A percentile compares a stretch with the other conserved stretches of the same genome.
These are phyloP conservation scores for Tenthredo distinguenda DNA, from an alignment of 2,888 invertebrate genomes.

Conservation along the genomic window DNA sequence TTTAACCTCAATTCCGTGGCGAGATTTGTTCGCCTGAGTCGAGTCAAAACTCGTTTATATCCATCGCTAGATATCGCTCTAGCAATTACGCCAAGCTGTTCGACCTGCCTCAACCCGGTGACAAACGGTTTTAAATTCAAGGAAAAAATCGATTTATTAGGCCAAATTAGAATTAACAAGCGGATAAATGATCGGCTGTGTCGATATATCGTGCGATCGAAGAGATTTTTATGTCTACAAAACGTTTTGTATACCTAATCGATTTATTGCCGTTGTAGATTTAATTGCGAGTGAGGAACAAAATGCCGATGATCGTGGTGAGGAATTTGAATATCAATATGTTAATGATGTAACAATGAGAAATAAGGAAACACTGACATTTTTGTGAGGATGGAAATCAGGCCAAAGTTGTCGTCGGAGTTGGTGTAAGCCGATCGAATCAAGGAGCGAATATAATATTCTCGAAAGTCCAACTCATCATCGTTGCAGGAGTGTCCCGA, in stretches of 20 bases:
- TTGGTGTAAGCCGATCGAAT: background rate
- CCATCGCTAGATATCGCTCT: constrained; percentile 28
- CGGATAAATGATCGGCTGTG: background rate
- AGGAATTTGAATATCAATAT: background rate
- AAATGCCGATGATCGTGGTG: background rate
- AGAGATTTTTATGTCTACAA: background rate
- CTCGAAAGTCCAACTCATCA: constrained; percentile 49
- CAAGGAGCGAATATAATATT: background rate
- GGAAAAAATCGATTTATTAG: background rate
- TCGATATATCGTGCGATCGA: background rate
- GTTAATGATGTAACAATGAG: background rate
- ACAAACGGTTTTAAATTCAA: background rate
- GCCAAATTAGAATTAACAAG: too few species aligned
- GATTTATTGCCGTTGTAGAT: background rate
- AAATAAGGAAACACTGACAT: background rate
- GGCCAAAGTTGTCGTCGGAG: background rate
- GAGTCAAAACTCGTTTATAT: background rate
- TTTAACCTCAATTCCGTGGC: background rate
- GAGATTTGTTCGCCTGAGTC: background rate
- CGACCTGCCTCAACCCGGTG: constrained; percentile 41
- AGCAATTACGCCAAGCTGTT: constrained; percentile 18
- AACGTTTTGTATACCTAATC: background rate
- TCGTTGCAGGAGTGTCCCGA: constrained; percentile 50
- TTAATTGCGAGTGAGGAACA: background rate
- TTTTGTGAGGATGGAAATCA: background rate